Evolutionary conservation across 2,888 invertebrate species (phyloP).

Genomic region (Bibio marci): DNA sequence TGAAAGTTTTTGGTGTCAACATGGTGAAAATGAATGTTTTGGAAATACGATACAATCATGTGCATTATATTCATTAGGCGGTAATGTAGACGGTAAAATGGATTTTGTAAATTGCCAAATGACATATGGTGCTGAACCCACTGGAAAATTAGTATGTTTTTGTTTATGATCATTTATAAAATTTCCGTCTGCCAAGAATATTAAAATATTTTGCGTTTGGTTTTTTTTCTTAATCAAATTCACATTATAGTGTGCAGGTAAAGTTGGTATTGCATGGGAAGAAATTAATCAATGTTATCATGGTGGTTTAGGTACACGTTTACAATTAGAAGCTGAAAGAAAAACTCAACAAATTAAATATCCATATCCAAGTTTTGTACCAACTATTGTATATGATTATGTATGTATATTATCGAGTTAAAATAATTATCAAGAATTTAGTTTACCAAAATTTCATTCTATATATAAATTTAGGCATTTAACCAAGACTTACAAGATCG

Average conservation of each 20-base stretch:
- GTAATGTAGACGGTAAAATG: conserved; percentile 23
- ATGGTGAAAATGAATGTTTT: conserved; percentile 41
- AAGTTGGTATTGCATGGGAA: conserved; percentile 23
- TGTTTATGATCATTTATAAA: too few relatives aligned
- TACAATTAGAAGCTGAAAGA: conserved; percentile 33
- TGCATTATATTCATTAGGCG: conserved; percentile 26
- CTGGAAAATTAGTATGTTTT: conserved; percentile 15
- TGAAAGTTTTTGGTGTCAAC: conserved; percentile 39
- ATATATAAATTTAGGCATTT: conserved; percentile 19
- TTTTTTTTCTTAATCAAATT: too few relatives aligned
- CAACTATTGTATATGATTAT: conserved; percentile 33
- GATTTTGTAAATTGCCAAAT: conserved; percentile 39
- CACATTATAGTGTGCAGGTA: conserved; percentile 30
- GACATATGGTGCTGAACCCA: conserved; percentile 26
- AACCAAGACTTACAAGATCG: conserved; percentile 28
- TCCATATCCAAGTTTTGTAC: conserved; percentile 29
- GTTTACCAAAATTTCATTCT: background rate
- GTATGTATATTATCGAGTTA: conserved; percentile 19
- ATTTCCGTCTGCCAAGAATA: too few relatives aligned
- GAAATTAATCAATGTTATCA: conserved; percentile 26
- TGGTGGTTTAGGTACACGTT: conserved; percentile 25
- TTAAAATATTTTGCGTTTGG: too few relatives aligned
- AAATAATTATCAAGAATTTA: background rate
- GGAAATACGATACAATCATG: conserved; percentile 48
- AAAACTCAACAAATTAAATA: conserved; percentile 23